Base-by-base conservation (phyloP, 2,797 vertebrate species). In the Podarcis siculus region DNA sequence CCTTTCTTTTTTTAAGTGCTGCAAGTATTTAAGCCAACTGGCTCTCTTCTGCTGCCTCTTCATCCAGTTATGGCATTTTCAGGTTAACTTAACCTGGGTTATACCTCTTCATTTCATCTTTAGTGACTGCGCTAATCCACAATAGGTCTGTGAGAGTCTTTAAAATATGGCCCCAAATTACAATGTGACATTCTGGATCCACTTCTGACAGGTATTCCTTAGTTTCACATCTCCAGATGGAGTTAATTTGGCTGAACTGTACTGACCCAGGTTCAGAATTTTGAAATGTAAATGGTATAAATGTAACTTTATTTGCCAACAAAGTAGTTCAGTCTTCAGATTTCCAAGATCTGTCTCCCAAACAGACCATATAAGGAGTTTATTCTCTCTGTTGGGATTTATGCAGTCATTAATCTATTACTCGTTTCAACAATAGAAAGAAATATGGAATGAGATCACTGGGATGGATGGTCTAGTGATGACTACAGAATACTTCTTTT, bases 401-500 rank as follows among this genome's bases (percentile, higher is more conserved):
- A 35, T 90, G 85, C 87, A 91, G 92, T 95, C 96, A 97, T 97
- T 95, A 96, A 97, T 96, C 95, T 96, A 91, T 1, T 81, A 86
- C 94, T 95, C 93, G 93, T 96, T 96, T 96, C 95, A 96, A 94
- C 93, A 95, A 92, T 93, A 92, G 95, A 92, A 94, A 94, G 94
- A 97, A 97, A 96, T 96, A 96, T 94, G 94, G 91, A 95, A 97
- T 92, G 93, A 96, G 95, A 96, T 97, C 96, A 96, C 90, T 90
- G 90, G 91, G 92, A 96, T 96, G 93, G 95, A 96, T 96, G 91
- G 95, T 89, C 94, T 95, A 83, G 89, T 95, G 92, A 94, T 92
- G 93, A 95, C 91, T 92, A 93, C 89, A 96, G 89, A 96, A 94
- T 91, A 89, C 89, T 92, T 92, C 88, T 95, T 94, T 92, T 94